These are phyloP conservation scores for Sphinx pinastri DNA, from an alignment of 2,888 invertebrate genomes.

Conservation along the genomic window DNA sequence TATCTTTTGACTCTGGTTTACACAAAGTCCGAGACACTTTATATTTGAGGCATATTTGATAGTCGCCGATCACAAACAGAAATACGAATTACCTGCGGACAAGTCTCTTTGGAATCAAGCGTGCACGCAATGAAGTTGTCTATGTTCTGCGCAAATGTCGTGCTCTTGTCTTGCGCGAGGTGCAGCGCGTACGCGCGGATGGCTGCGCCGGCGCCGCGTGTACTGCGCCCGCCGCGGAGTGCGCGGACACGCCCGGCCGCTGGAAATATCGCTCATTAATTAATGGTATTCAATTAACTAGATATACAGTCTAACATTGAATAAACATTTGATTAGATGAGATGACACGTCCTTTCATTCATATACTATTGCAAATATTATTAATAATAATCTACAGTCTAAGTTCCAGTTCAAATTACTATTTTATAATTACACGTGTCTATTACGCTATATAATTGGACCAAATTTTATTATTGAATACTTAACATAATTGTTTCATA, in stretches of 20 bases:
- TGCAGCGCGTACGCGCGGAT: slow-evolving; percentile 91
- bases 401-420: too few species aligned
- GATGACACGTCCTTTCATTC: neutral
- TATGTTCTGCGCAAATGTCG: slow-evolving; percentile 96
- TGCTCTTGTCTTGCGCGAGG: slow-evolving; percentile 92
- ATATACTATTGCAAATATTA: neutral
- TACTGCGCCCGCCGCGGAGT: slow-evolving; percentile 81
- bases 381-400: too few species aligned
- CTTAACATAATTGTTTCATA: too few species aligned
- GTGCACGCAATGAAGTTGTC: slow-evolving; percentile 97
- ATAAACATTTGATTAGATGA: neutral
- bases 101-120: slow-evolving; percentile 93
- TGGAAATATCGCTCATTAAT: slow-evolving; percentile 54
- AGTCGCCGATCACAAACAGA: too few species aligned
- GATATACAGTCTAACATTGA: neutral
- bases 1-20: neutral
- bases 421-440: too few species aligned
- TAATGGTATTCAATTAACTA: neutral
- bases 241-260: slow-evolving; percentile 91
- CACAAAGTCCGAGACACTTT: neutral
- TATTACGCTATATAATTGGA: too few species aligned
- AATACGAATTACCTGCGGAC: slow-evolving; percentile 86
- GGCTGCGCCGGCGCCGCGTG: slow-evolving; percentile 86
- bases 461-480: too few species aligned
- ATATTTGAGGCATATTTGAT: too few species aligned